phyloP scores from a whole-genome alignment of 2,797 vertebrate genomes.

The Trachops cirrhosus region DNA sequence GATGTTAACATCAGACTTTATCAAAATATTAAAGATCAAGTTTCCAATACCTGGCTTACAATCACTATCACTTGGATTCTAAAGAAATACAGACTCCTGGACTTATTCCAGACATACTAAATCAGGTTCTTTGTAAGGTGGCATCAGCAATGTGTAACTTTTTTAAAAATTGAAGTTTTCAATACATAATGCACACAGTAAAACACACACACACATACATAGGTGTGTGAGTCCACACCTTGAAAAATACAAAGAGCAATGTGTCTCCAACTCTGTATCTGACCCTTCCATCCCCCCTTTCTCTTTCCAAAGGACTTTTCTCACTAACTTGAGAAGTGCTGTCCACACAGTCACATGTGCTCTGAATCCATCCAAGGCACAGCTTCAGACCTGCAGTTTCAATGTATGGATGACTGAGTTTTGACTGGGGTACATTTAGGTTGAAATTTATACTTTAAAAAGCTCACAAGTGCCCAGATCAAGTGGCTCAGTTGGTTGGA shows the following conservation, averaged over 20 bases:
- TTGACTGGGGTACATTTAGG: neutral
- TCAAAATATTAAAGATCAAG: neutral
- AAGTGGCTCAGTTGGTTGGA: neutral
- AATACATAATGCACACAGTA: neutral
- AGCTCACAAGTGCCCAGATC: neutral
- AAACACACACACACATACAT: neutral
- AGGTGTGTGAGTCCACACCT: neutral
- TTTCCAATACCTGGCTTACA: neutral
- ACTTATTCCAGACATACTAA: neutral
- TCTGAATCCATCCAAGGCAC: neutral
- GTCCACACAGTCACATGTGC: neutral
- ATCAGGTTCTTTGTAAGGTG: neutral
- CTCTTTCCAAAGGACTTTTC: neutral
- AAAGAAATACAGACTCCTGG: neutral
- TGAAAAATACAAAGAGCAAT: neutral
- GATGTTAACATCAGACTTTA: neutral
- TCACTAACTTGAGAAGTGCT: no score
- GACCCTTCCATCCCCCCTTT: neutral
- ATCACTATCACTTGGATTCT: constrained; percentile 1
- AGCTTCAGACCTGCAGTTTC: neutral
- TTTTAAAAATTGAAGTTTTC: neutral
- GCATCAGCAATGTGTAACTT: neutral
- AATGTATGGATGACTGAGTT: neutral
- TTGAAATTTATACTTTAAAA: constrained; percentile 36
- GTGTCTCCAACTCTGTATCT: neutral